Base-by-base conservation (phyloP, 2,113 vertebrate species). In the Ranitomeya variabilis region DNA sequence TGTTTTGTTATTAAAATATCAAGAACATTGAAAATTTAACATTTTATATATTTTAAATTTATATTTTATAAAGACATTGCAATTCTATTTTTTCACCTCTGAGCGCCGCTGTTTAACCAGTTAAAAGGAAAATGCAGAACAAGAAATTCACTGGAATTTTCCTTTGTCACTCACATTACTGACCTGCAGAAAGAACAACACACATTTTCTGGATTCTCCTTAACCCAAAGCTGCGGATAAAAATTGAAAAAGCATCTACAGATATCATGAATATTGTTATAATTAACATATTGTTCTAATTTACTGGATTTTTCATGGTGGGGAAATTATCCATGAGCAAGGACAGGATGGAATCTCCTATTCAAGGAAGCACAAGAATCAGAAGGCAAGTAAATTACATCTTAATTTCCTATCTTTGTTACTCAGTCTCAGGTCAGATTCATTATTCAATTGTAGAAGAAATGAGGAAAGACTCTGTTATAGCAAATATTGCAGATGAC, bases 361-460 rank as follows among this genome's bases (percentile, higher is more conserved):
- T 23, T 31, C 54, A 55, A 55, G 54, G 54, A 9, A 55, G 12
- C 7, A 55, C 54, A 55, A 76, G 45, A 77, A 31, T 31, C 26
- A 69, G 11, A 83, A 66, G 54, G 86, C 91, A 93, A 89, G 93
- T 93, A 93, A 91, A 87, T 69, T 82, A 76, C 54, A 92, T 92
- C 18, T 62, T 92, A 79, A n/a, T 91, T 21, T 81, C 88, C 19
- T 37, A 19, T n/a, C 23, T 67, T 5, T 59, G 8, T 55, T n/a
- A 80, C 4, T 80, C 55, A 59, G 13, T 31, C 26, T 31, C 26
- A 31, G 26, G 26, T 31, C 26, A 91, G 11, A 85, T 91, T 83
- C 90, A 8, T 9, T 92, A 93, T 62, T 66, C 85, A 2, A 86
- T 94, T 91, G 90, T 86, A 0, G 92, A 94, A 69, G 93, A 93